Conservation (phyloP, 2,113 vertebrate species). For the Pseudonaja textilis region DNA sequence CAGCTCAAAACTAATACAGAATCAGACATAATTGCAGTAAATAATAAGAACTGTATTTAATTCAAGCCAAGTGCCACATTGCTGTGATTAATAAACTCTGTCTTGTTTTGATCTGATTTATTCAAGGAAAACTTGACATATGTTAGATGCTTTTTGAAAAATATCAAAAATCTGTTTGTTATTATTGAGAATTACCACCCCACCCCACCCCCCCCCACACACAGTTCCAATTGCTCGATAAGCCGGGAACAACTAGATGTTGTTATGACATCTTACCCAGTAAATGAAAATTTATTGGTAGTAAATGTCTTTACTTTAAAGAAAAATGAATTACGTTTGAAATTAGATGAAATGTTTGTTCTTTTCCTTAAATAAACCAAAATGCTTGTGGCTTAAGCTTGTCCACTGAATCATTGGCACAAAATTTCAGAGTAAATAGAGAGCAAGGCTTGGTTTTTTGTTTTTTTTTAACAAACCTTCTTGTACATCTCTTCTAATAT, state of each 20-base stretch:
- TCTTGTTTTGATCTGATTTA: constrained; percentile 17
- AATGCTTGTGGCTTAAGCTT: constrained; percentile 6
- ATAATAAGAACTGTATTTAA: background rate
- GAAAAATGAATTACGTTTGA: constrained; percentile 36
- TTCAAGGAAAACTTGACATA: constrained; percentile 4
- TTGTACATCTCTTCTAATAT: background rate
- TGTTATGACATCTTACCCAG: constrained; percentile 20
- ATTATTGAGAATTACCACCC: background rate
- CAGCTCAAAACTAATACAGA: background rate
- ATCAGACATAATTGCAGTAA: background rate
- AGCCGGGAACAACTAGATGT: constrained; percentile 16
- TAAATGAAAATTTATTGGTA: constrained; percentile 27
- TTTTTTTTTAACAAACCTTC: constrained; percentile 2
- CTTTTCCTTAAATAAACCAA: constrained; percentile 28
- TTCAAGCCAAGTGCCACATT: constrained; percentile 5
- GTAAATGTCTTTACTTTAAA: constrained; percentile 32
- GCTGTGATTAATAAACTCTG: background rate
- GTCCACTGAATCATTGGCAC: background rate
- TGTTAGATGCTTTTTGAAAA: constrained; percentile 22
- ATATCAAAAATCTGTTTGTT: constrained; percentile 16
- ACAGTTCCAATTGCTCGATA: constrained; percentile 12
- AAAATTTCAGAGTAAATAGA: constrained; percentile 2
- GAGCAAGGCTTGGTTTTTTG: background rate
- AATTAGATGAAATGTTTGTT: constrained; percentile 15
- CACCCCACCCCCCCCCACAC: background rate